Evolutionary conservation across 2,113 vertebrate species (phyloP).

Genomic region (Campylomormyrus numenius): DNA sequence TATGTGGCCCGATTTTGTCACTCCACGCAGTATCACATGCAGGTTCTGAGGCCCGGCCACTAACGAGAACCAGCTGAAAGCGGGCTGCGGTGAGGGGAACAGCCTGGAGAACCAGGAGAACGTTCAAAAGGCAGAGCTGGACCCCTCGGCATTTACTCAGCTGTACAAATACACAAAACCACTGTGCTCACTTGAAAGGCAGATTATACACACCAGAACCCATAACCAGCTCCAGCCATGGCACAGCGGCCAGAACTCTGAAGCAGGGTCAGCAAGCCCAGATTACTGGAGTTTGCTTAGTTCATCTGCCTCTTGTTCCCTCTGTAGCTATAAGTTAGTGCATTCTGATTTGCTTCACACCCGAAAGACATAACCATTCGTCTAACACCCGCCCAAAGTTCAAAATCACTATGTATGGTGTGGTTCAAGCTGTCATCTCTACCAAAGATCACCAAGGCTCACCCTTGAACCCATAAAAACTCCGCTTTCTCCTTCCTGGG

Average conservation of each 20-base stretch:
- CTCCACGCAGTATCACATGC: not conserved
- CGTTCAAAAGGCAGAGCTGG: not conserved
- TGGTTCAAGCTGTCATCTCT: not conserved
- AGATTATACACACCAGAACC: not conserved
- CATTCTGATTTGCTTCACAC: not conserved
- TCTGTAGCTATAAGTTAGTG: not conserved
- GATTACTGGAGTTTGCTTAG: not conserved
- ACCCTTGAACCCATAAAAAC: not conserved
- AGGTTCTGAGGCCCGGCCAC: not conserved
- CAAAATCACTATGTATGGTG: not conserved
- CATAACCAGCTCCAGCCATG: not conserved
- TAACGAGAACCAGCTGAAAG: not conserved
- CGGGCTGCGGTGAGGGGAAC: not conserved
- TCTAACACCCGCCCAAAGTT: not conserved
- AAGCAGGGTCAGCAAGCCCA: not conserved
- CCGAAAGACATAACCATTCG: not conserved
- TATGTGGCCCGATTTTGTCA: not conserved
- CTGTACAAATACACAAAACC: not conserved
- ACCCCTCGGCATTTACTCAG: not conserved
- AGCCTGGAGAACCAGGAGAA: not conserved
- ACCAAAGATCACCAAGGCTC: not conserved
- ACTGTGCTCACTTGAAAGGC: not conserved
- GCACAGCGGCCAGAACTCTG: not conserved
- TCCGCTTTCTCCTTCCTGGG: not conserved
- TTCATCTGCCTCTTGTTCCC: not conserved